Base-by-base conservation (phyloP, 2,888 invertebrate genomes). In the Caenorhabditis panamensis region DNA sequence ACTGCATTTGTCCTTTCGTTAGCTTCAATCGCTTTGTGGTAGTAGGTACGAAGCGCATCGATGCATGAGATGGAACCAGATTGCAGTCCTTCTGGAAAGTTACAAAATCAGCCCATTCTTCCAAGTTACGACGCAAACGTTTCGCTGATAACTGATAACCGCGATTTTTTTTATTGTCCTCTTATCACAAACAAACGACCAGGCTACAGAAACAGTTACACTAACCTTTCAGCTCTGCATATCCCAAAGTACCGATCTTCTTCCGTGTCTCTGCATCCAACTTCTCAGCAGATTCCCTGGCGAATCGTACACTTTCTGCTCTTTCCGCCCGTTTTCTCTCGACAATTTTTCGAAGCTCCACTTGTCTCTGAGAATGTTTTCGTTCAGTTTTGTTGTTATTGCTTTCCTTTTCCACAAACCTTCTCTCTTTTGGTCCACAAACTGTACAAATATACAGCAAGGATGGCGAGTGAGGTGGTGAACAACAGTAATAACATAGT, bases 1-100 rank as follows among this genome's bases (percentile, higher is more conserved):
- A 86, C 79, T 36, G 88, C 82, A 72, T 89, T 89, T 8, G 88
- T 89, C 61, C 82, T 86, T 49, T 84, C 78, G 53, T 88, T 84
- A 1, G 88, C 88, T 44, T 63, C 58, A 18, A 88, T 59, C 13
- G 86, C 86, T 31, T 83, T 82, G 18, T 76, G 51, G 36, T 80
- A 82, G 67, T 84, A 89, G 13, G 87, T 85, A 24, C 82, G 77
- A 24, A 88, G 62, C 11, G 81, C 88, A 11, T 88, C 84, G 26
- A 82, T 37, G 53, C 83, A 83, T 5, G 82, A 61, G 68, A 85
- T 71, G 6, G 77, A 53, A 20, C 87, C 87, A 28, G 26, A 71
- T 67, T 83, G 83, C 5, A 88, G 84, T 11, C 77, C 82, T 13
- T 81, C 88, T 87, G 75, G 66, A 75, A 64, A 82, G 78, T 63